These are phyloP conservation scores for Caloenas nicobarica DNA, from an alignment of 2,113 vertebrate species.

Conservation along the genomic window DNA sequence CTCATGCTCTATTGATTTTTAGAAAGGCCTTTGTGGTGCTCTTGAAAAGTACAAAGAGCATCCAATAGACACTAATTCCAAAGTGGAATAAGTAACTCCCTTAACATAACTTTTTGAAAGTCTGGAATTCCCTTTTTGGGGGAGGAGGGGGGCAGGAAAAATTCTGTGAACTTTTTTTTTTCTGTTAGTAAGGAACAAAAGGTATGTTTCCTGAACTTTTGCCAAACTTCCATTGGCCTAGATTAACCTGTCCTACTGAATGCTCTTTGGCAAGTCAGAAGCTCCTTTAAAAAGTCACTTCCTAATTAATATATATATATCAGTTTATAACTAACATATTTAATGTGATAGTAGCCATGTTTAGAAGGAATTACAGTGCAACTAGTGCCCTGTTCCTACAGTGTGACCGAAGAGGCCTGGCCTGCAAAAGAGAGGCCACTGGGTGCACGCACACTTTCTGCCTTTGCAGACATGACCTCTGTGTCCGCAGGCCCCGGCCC, in stretches of 20 bases:
- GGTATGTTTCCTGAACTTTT: background rate
- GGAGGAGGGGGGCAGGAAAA: background rate
- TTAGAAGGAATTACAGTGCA: background rate
- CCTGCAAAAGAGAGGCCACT: background rate
- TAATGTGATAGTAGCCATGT: background rate
- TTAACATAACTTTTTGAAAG: slow-evolving; percentile 35
- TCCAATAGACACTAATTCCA: slow-evolving; percentile 23
- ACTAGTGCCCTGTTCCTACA: background rate
- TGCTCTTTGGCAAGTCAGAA: background rate
- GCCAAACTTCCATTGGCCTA: background rate
- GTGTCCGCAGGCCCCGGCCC: background rate
- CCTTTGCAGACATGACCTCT: background rate
- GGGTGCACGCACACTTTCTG: background rate
- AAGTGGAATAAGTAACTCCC: slow-evolving; percentile 46
- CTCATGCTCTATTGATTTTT: slow-evolving; percentile 15
- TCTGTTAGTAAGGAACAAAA: background rate
- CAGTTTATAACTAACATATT: background rate
- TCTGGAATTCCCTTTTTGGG: slow-evolving; percentile 24
- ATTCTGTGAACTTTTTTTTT: background rate
- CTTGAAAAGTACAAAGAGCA: slow-evolving; percentile 28
- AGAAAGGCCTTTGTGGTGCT: slow-evolving; percentile 39
- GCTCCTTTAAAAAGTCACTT: background rate
- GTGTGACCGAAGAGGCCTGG: background rate
- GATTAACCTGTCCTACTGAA: background rate
- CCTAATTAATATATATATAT: background rate